Evolutionary conservation across 2,797 vertebrate species (phyloP).

Genomic region (Myotis pilosus): DNA sequence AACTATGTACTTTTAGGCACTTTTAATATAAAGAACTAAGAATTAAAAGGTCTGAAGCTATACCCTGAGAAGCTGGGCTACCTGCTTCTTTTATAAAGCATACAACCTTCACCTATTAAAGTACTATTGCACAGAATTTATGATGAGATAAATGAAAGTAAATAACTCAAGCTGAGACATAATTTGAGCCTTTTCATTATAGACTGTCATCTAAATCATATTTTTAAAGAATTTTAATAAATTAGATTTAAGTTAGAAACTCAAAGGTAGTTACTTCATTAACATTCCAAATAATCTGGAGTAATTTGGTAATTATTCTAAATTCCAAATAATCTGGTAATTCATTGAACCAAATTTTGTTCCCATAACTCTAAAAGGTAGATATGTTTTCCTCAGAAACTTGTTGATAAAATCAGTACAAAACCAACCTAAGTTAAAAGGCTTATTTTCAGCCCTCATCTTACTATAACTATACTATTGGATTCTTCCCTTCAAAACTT

Average conservation of each 20-base stretch:
- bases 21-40: background rate
- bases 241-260: background rate
- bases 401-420: background rate
- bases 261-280: background rate
- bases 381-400: background rate
- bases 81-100: background rate
- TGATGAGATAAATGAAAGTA: background rate
- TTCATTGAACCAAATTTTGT: background rate
- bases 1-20: background rate
- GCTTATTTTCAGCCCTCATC: background rate
- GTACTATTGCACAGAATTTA: background rate
- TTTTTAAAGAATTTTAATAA: constrained; percentile 29
- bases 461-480: background rate
- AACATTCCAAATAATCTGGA: constrained; percentile 24
- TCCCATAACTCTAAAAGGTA: background rate
- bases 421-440: background rate
- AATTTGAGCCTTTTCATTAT: background rate
- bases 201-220: constrained; percentile 12
- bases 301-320: background rate
- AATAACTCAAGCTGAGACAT: background rate
- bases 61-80: background rate
- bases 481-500: background rate
- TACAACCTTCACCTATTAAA: background rate
- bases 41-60: constrained; percentile 5
- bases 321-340: constrained; percentile 5